Base-by-base conservation (phyloP, 2,888 invertebrate species). In the Tetropium fuscum region DNA sequence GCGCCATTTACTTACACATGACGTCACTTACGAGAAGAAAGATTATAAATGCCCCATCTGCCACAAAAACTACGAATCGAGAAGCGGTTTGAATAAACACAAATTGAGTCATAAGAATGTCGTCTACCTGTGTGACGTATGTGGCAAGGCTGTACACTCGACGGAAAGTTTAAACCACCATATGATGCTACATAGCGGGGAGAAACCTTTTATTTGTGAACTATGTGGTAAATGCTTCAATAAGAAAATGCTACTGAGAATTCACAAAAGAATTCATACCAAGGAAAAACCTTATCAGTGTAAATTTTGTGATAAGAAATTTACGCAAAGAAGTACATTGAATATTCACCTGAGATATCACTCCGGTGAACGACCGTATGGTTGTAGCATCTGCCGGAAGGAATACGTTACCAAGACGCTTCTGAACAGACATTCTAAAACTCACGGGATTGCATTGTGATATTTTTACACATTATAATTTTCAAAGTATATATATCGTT, bases 171-270 rank as follows among this genome's bases (percentile, higher is more conserved):
- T 78, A 3, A 53, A 67, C 25, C 65, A 70, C 0, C 84, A 84
- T 63, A 69, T 80, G 58, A 79, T 80, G 58, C 78, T 81, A 2
- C 84, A 84, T 43, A 62, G 70, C 18, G 74, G 75, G 1, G 43
- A 72, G 0, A 74, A 74, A 49, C 72, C 49, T 15, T 32, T 53
- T 13, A 15, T 30, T n/a, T 69, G 62, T 32, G 38, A 44, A 0
- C 62, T 66, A 11, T 77, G 79, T 51, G 65, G 84, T 47, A 86
- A 86, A 71, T 83, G 83, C 0, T 87, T 87, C 77, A 67, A 67
- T 6, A 64, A 64, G 11, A 72, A 71, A 30, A 64, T 61, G 13
- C 62, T 61, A 10, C 60, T 77, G 3, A 66, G 70, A 40, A 63
- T 70, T 6, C 82, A 82, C 55, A 64, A 77, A 16, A 74, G 74